Evolutionary conservation across 2,797 vertebrate species (phyloP).

Genomic region (Mycteria americana): DNA sequence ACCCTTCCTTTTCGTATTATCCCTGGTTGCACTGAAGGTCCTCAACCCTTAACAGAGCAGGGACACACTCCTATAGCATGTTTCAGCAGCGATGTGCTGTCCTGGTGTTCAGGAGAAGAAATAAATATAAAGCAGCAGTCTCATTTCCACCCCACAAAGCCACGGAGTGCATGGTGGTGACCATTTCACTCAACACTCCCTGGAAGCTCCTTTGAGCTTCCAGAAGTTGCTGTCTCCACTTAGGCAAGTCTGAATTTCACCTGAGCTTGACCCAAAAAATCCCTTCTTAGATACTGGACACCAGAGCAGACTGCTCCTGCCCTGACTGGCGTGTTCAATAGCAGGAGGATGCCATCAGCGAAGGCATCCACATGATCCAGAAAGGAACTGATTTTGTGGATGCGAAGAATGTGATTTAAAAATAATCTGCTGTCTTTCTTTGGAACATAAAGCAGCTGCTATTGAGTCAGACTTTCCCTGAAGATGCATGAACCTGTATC

Average conservation of each 20-base stretch:
- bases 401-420: neutral
- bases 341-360: neutral
- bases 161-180: fast-evolving
- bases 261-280: neutral
- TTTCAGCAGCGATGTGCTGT: neutral
- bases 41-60: neutral
- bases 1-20: neutral
- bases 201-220: neutral
- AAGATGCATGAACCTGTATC: neutral
- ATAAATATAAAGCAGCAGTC: neutral
- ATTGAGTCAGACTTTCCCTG: neutral
- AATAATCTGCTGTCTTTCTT: neutral
- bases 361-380: neutral
- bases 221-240: neutral
- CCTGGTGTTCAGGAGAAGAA: neutral
- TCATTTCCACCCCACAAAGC: neutral
- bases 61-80: neutral
- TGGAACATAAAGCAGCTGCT: neutral
- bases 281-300: neutral
- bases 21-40: neutral
- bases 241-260: neutral
- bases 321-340: neutral
- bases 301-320: neutral
- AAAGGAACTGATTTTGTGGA: neutral
- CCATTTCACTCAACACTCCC: neutral